Conservation (phyloP, 2,797 vertebrate genomes). For the Paedocypris micromegethes region DNA sequence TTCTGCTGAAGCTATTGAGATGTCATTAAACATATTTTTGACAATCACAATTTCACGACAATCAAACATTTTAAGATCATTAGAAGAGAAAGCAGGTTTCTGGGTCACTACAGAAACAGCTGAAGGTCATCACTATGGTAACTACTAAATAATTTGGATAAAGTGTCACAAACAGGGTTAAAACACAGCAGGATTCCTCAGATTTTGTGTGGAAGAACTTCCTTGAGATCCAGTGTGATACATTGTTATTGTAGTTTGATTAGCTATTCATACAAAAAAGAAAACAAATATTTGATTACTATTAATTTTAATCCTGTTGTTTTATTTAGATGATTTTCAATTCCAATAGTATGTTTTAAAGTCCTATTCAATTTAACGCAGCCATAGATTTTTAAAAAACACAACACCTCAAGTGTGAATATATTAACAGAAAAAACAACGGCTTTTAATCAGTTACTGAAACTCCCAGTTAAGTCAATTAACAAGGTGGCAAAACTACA, state of each 20-base stretch:
- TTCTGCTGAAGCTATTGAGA: too few species aligned
- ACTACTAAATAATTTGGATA: conserved; percentile 12
- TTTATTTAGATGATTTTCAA: too few species aligned
- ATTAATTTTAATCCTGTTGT: too few species aligned
- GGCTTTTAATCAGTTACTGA: conserved; percentile 6
- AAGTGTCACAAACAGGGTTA: conserved; percentile 36
- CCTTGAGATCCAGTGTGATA: neutral
- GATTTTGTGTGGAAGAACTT: conserved; percentile 18
- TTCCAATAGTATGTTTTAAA: too few species aligned
- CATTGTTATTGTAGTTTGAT: too few species aligned
- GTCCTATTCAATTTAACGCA: too few species aligned
- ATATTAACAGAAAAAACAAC: conserved; percentile 5
- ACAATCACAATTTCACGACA: too few species aligned
- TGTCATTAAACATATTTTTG: too few species aligned
- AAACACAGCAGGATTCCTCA: conserved; percentile 29
- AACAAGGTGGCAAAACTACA: conserved; percentile 7
- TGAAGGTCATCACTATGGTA: conserved; percentile 34
- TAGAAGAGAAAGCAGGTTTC: conserved; percentile 38
- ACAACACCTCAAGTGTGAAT: neutral
- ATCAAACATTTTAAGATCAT: conserved; percentile 3
- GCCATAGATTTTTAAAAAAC: too few species aligned
- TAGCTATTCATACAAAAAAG: too few species aligned
- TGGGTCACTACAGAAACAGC: conserved; percentile 30
- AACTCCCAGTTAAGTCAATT: conserved; percentile 3
- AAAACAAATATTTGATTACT: too few species aligned